Conservation (phyloP, 2,888 invertebrate species). For the Lacanobia wlatinum region DNA sequence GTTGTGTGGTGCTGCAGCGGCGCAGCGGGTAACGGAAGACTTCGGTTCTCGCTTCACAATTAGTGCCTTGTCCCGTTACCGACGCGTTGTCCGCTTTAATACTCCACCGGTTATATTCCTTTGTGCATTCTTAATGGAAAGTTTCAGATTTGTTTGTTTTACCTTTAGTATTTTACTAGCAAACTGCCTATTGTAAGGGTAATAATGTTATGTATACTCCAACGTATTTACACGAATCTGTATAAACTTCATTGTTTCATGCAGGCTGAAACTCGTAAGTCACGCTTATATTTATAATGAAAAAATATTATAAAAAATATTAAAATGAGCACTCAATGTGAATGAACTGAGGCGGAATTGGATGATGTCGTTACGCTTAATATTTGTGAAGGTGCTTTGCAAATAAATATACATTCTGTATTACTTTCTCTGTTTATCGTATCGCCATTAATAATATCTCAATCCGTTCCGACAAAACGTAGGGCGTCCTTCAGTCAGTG, state of each 20-base stretch:
- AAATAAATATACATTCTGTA: conserved; percentile 7
- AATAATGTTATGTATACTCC: conserved; percentile 64
- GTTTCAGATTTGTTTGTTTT: conserved; percentile 82
- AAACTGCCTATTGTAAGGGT: conserved; percentile 73
- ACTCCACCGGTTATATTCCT: conserved; percentile 83
- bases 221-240: conserved; percentile 46
- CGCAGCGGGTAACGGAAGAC: conserved; percentile 81
- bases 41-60: conserved; percentile 85
- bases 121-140: conserved; percentile 84
- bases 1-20: conserved; percentile 65
- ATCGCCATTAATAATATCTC: conserved; percentile 21
- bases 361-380: conserved; percentile 9
- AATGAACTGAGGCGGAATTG: not conserved
- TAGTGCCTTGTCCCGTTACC: conserved; percentile 88
- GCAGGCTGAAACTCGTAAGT: conserved; percentile 8
- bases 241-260: conserved; percentile 39
- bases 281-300: not conserved
- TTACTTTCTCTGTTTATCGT: conserved; percentile 17
- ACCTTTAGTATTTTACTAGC: conserved; percentile 73
- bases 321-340: conserved; percentile 2
- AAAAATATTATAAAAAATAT: conserved; percentile 10
- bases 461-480: conserved; percentile 12
- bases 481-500: conserved; percentile 15
- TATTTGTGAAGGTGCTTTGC: conserved; percentile 13
- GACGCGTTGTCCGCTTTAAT: conserved; percentile 86